Base-by-base conservation (phyloP, 2,888 invertebrate species). In the Dynastes tityus region DNA sequence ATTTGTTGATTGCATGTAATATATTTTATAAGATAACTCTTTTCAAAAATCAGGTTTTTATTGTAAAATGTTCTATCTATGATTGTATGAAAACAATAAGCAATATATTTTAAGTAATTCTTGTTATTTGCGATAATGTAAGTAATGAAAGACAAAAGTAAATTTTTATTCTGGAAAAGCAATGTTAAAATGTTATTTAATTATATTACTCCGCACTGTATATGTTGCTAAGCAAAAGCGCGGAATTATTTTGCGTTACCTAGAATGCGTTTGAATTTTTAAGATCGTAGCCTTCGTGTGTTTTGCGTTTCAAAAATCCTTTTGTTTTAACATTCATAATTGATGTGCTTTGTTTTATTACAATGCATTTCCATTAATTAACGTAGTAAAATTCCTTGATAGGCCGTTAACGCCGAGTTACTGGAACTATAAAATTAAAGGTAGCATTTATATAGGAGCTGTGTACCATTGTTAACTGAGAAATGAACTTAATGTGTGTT, bases 331-430 rank as follows among this genome's bases (percentile, higher is more conserved):
- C 73, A 74, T 74, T 61, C 61, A 74, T 74, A 74, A 74, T 74
- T 74, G 73, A 74, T 74, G 73, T 74, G 73, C 73, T 74, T 74
- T 74, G 73, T 74, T 74, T 68, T 74, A 74, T 74, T 74, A 74
- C 61, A 74, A 74, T 74, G 55, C 73, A 61, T 74, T 61, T 74
- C 61, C 61, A 74, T 74, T 74, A 74, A 74, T 74, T 74, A 74
- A 74, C 55, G 73, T 74, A 61, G 73, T 74, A 74, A 74, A 74
- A 74, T 74, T 74, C 73, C 73, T 74, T 74, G 61, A 74, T 74
- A 61, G 73, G 73, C 61, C 61, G 73, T 74, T 74, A 74, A 74
- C 73, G 73, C 73, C 73, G 61, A 74, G 73, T 74, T 74, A 74
- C 73, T 74, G 73, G 73, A 74, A 74, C 73, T 74, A 74, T 74